phyloP scores from a whole-genome alignment of 2,113 vertebrate species.

The Rallus limicola region DNA sequence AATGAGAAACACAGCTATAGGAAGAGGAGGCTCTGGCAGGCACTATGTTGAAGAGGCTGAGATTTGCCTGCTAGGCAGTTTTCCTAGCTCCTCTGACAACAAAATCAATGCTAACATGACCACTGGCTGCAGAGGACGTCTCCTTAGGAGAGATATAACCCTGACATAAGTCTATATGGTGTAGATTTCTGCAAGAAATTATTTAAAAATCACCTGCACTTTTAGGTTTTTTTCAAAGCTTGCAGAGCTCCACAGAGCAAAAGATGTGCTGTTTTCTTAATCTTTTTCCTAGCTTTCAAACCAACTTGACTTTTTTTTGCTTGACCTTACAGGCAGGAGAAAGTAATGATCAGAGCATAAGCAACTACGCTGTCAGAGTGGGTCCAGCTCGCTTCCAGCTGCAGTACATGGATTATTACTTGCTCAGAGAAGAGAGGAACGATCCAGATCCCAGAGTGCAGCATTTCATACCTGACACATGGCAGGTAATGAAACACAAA shows the following conservation, averaged over 20 bases:
- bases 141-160: not conserved
- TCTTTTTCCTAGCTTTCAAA: not conserved
- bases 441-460: conserved; percentile 75
- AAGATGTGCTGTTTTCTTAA: not conserved
- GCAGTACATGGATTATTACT: conserved; percentile 73
- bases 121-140: not conserved
- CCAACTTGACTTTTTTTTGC: not conserved
- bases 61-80: not conserved
- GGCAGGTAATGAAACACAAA: conserved; percentile 71
- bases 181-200: not conserved
- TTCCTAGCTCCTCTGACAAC: not conserved
- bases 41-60: not conserved
- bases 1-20: not conserved
- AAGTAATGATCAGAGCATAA: not conserved
- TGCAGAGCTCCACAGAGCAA: not conserved
- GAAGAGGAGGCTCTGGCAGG: not conserved
- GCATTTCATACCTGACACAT: conserved; percentile 78
- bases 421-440: conserved; percentile 73
- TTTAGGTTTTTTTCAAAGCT: not conserved
- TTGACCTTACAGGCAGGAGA: not conserved
- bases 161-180: not conserved
- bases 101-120: not conserved
- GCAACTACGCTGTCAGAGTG: conserved; percentile 1
- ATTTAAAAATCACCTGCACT: not conserved
- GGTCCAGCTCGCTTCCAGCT: conserved; percentile 74